Evolutionary conservation across 1,140 invertebrate genomes (phyloP).

Genomic region (Musca domestica): DNA sequence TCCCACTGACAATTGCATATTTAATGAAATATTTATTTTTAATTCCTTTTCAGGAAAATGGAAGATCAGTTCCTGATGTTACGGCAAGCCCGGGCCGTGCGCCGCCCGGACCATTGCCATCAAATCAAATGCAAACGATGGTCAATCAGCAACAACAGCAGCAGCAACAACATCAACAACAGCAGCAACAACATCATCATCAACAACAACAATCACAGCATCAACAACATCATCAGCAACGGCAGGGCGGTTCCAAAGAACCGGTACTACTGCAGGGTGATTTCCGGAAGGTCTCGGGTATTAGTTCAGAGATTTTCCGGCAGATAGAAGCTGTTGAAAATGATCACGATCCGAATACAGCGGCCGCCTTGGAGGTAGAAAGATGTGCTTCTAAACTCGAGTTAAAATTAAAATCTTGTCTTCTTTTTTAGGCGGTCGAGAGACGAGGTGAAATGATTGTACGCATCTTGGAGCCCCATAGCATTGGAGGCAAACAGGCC

Average conservation of each 20-base stretch:
- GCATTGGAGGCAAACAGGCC: slow-evolving; percentile 75
- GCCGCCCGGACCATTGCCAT: slow-evolving; percentile 64
- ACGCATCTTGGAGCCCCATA: slow-evolving; percentile 79
- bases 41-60: slow-evolving; percentile 70
- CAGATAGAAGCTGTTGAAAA: slow-evolving; percentile 95
- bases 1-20: too few species aligned
- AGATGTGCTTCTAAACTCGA: slow-evolving; percentile 25
- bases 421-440: slow-evolving; percentile 72
- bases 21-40: background rate
- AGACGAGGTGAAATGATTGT: slow-evolving; percentile 92
- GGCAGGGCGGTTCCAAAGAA: slow-evolving; percentile 63
- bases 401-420: slow-evolving; percentile 6
- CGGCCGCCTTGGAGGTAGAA: slow-evolving; percentile 81
- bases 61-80: slow-evolving; percentile 83
- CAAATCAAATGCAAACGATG: slow-evolving; percentile 56
- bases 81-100: slow-evolving; percentile 82
- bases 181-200: slow-evolving; percentile 50
- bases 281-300: slow-evolving; percentile 87
- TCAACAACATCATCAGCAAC: slow-evolving; percentile 49
- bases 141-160: slow-evolving; percentile 46
- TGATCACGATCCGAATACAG: slow-evolving; percentile 88
- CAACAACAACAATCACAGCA: slow-evolving; percentile 61
- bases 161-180: slow-evolving; percentile 62
- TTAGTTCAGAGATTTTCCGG: slow-evolving; percentile 92
- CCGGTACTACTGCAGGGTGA: slow-evolving; percentile 91